Percentiles rank a stretch among this genome's conserved stretches.
These are phyloP conservation scores for Clavelina lepadiformis DNA, from an alignment of 23 tunicate genomes.

Conservation along the genomic window DNA sequence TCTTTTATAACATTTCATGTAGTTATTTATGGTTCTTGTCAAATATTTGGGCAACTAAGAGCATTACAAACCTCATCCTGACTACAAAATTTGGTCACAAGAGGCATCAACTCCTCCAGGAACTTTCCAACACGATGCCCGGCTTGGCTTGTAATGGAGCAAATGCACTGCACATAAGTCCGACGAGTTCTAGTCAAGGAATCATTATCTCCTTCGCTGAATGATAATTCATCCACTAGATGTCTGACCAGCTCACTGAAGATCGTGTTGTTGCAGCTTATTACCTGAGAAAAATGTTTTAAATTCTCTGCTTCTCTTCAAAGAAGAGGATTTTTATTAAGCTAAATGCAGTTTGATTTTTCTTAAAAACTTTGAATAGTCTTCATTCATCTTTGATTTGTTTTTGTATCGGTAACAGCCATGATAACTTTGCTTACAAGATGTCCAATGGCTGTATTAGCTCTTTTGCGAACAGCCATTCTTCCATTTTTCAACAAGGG, in stretches of 20 bases:
- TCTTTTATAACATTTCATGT: not conserved
- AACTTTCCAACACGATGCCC: constrained; percentile 77
- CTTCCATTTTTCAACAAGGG: constrained; percentile 74
- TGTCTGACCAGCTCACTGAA: constrained; percentile 70
- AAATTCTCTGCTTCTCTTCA: too few species aligned
- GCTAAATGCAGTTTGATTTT: too few species aligned
- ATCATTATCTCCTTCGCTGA: constrained; percentile 16
- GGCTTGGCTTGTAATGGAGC: constrained; percentile 81
- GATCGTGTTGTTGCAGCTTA: constrained; percentile 47
- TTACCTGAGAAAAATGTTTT: too few species aligned
- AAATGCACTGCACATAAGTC: constrained; percentile 80
- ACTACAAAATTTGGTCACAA: constrained; percentile 51
- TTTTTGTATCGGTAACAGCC: not conserved
- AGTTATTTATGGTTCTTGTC: too few species aligned
- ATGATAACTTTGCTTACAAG: constrained; percentile 41
- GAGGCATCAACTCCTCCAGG: constrained; percentile 64
- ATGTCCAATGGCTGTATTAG: constrained; percentile 83
- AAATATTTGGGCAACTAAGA: not conserved
- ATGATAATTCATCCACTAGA: constrained; percentile 43
- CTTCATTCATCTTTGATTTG: too few species aligned
- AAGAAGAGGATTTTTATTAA: too few species aligned
- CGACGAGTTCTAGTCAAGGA: constrained; percentile 32
- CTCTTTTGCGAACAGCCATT: constrained; percentile 92
- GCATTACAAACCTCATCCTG: constrained; percentile 73
- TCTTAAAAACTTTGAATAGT: too few species aligned